Base-by-base conservation (phyloP, 2,113 vertebrate species). In the Pterocles burchelli region DNA sequence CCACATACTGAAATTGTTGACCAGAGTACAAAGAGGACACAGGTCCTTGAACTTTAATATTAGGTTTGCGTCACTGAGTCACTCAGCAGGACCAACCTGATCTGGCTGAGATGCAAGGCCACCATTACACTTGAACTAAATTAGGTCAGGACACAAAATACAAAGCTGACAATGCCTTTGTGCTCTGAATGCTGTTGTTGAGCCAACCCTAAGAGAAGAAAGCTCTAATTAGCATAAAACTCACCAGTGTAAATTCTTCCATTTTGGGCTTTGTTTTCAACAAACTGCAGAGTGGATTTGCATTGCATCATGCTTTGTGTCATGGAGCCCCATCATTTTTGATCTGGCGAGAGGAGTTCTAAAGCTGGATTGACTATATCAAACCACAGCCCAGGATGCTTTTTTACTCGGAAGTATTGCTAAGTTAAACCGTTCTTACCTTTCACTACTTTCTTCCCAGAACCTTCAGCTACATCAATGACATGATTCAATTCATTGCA, bases 41-140 rank as follows among this genome's bases (percentile, higher is more conserved):
- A 26, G 10, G 26, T 84, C 51, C 65, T 58, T 59, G 13, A 73
- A 72, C 13, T 62, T 78, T 73, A 70, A 38, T 82, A 41, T 9
- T 43, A 71, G 59, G 68, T 81, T 77, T 94, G 34, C 9, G 79
- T 12, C 73, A 45, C 38, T 10, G 52, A 81, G 89, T 93, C 75
- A 74, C 65, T 84, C 46, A 75, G 73, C 89, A 91, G 73, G 86
- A 95, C 48, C 26, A 65, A 52, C 94, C 84, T 95, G 93, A 89
- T 91, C 70, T 57, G 26, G 3, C 5, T 87, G 73, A 85, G 31
- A 72, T 52, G 57, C 1, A 0, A 75, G 28, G 84, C 38, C 34
- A 22, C 45, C 78, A 10, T 84, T 89, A 73, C 58, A 28, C 63
- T 77, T 26, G 19, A 66, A 49, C 43, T 77, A 70, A 89, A 91